Percentiles rank a stretch among this genome's conserved stretches.
Conservation (phyloP, 2,113 vertebrate genomes). For the Pseudonaja textilis region DNA sequence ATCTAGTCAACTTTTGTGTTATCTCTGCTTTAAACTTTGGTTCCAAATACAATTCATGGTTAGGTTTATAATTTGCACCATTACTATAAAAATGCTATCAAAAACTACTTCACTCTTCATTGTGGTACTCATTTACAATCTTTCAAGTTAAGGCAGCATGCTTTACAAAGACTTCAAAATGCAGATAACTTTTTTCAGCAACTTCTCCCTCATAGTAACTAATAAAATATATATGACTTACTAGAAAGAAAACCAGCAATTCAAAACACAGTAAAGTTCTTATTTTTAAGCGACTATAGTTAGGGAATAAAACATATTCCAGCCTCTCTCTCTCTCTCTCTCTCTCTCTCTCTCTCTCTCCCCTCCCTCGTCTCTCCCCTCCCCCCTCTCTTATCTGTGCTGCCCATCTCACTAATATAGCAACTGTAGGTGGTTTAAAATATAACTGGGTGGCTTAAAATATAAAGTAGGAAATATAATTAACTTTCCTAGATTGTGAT, state of each 20-base stretch:
- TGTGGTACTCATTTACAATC: not conserved
- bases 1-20: not conserved
- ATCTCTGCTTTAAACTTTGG: not conserved
- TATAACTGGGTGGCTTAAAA: not conserved
- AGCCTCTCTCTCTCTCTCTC: fast-evolving
- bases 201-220: not conserved
- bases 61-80: not conserved
- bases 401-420: too few relatives aligned
- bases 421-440: too few relatives aligned
- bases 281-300: not conserved
- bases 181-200: not conserved
- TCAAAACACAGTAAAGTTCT: not conserved
- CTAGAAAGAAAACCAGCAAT: not conserved
- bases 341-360: fast-evolving
- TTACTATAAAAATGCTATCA: not conserved
- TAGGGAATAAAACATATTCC: not conserved
- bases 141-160: not conserved
- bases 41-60: not conserved
- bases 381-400: too few relatives aligned
- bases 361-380: too few relatives aligned
- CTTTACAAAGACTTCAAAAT: not conserved
- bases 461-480: not conserved
- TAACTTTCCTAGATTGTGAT: not conserved
- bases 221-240: not conserved
- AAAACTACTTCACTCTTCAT: not conserved